Evolutionary conservation across 2,888 invertebrate species (phyloP), one percentile per base, ranked within the genome.

Genomic region (Xestoiulus laeticollis): DNA sequence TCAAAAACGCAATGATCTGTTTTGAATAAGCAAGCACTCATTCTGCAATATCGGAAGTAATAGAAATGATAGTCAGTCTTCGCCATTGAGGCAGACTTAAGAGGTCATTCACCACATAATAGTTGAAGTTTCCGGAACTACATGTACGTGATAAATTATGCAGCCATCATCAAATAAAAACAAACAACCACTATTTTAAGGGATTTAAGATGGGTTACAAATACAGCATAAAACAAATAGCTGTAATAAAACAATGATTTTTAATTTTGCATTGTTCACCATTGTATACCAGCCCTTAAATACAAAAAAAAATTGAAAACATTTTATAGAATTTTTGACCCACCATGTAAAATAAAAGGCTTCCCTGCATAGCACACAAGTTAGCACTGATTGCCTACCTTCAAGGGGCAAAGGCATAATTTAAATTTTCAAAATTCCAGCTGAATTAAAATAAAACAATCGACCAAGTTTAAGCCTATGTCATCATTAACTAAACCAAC

Each of bases 21-120:
- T 78, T 78, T 78, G 78, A 78, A 78, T 78, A 78, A 78, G 30
- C 30, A 14, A 78, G 78, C 30, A 30, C 30, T 78, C 78, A 78
- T 78, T 78, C 26, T 14, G 30, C 26, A 14, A 78, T 30, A 78
- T 78, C 22, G 30, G 30, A 30, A 30, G 10, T 26, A 30, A 78
- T 30, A 30, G 78, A 78, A 78, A 30, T 30, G 26, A 78, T 30
- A 78, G 5, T 30, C 30, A 22, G 14, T 30, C 8, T 30, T 78
- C 26, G 30, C 22, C 14, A 14, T 30, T 30, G 78, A 26, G 30
- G 0, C 26, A 14, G 1, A 22, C 30, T 78, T 78, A 78, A 78
- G 14, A 30, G 78, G 26, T 30, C 30, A 78, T 78, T 78, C 30
- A 30, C 78, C 78, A 78, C 30, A 78, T 8, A 78, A 78, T 14